phyloP scores from a whole-genome alignment of 2,797 vertebrate genomes.

The Rhynchonycteris naso region DNA sequence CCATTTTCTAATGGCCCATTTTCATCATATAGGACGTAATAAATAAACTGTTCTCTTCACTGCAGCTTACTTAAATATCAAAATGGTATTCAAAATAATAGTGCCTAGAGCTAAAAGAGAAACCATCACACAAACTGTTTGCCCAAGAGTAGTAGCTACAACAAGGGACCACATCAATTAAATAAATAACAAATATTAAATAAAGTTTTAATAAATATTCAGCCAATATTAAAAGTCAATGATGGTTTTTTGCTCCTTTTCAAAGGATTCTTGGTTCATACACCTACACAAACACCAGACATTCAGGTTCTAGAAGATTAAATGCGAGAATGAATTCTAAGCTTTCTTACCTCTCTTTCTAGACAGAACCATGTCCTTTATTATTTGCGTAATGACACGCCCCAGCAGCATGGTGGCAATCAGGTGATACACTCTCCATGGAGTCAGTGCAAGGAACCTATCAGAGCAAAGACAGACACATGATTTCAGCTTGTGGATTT shows the following conservation, averaged over 20 bases:
- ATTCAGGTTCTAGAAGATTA: neutral
- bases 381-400: conserved; percentile 85
- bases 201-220: neutral
- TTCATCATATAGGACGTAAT: neutral
- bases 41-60: conserved; percentile 40
- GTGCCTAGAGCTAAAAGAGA: neutral
- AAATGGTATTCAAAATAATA: neutral
- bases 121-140: neutral
- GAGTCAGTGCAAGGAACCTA: conserved; percentile 88
- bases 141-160: neutral
- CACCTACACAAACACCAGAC: neutral
- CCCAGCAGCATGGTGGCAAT: conserved; percentile 85
- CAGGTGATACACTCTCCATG: conserved; percentile 89
- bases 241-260: neutral
- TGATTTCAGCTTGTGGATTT: neutral
- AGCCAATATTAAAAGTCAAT: neutral
- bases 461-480: neutral
- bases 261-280: neutral
- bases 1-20: neutral
- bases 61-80: neutral
- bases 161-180: neutral
- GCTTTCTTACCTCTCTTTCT: conserved; percentile 85
- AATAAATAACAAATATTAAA: neutral
- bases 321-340: neutral
- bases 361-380: conserved; percentile 87